Base-by-base conservation (phyloP, 2,888 invertebrate species). In the Xanthia togata region DNA sequence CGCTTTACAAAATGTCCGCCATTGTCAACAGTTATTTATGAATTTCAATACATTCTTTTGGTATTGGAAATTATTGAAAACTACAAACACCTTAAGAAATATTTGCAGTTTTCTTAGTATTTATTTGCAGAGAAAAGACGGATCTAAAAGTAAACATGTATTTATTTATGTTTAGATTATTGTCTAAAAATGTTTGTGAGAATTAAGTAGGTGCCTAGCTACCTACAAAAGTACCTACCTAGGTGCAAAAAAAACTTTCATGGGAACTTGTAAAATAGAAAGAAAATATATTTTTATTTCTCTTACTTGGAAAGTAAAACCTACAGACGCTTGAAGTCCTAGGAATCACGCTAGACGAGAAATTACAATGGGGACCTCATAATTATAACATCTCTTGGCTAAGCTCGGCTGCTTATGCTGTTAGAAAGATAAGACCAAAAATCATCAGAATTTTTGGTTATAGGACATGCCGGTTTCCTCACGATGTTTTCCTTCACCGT, bases 1-100 rank as follows among this genome's bases (percentile, higher is more conserved):
- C 88, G 87, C 88, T 81, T 78, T 81, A 77, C 78, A 87, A 84
- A 82, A 82, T 85, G 73, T 70, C 79, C 50, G n/a, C 88, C 77
- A 86, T 91, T 91, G 91, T 90, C 70, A 11, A n/a, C 72, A 20
- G 78, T 87, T 93, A 93, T 93, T 93, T 93, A 90, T 91, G 90
- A 84, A 87, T 83, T 83, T 83, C 85, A 87, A 88, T 88, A 73
- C 69, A 69, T 73, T 79, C 79, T 79, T 83, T 86, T 83, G 74
- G 74, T 82, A 75, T 84, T 78, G 86, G 64, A 80, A 72, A 73
- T 69, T 76, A 78, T 71, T 84, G 67, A 74, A 31, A 38, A 81
- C 62, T 70, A 74, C 69, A 82, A 81, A 76, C 63, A 50, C 75
- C 68, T 77, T 86, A 82, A 0, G 60, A 38, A 47, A 55, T 64